Evolutionary conservation across 1,140 invertebrate genomes (phyloP).

Genomic region (Lasioglossum albipes): DNA sequence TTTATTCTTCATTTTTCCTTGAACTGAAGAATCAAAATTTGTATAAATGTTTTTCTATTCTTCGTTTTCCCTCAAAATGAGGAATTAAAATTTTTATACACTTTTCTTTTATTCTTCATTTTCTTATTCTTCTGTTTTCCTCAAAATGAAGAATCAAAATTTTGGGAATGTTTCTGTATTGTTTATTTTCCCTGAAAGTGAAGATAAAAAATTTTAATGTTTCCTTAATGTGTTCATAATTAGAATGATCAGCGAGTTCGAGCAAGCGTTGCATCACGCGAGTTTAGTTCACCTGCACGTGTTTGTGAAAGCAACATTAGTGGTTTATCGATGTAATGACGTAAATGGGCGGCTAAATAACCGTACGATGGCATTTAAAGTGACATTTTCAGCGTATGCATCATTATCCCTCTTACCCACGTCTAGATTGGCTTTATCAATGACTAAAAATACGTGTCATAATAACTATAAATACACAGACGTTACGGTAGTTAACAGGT

Average conservation of each 20-base stretch:
- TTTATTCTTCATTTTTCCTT: too few relatives aligned
- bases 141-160: too few relatives aligned
- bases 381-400: slow-evolving; percentile 23
- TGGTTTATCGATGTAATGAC: slow-evolving; percentile 29
- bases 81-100: too few relatives aligned
- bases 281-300: not conserved
- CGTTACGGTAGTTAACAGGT: not conserved
- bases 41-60: too few relatives aligned
- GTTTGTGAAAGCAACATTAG: slow-evolving; percentile 26
- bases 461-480: not conserved
- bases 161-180: too few relatives aligned
- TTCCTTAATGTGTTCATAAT: not conserved
- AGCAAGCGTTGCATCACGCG: not conserved
- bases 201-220: too few relatives aligned
- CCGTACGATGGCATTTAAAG: slow-evolving; percentile 30
- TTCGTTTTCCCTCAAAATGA: too few relatives aligned
- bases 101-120: too few relatives aligned
- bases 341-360: slow-evolving; percentile 15
- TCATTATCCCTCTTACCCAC: not conserved
- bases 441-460: not conserved
- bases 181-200: too few relatives aligned
- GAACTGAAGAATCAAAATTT: too few relatives aligned
- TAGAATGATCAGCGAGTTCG: not conserved
- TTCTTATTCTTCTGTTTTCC: too few relatives aligned
- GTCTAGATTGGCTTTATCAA: not conserved